Evolutionary conservation across 2,888 invertebrate genomes (phyloP).

Genomic region (Calameuta idolon): DNA sequence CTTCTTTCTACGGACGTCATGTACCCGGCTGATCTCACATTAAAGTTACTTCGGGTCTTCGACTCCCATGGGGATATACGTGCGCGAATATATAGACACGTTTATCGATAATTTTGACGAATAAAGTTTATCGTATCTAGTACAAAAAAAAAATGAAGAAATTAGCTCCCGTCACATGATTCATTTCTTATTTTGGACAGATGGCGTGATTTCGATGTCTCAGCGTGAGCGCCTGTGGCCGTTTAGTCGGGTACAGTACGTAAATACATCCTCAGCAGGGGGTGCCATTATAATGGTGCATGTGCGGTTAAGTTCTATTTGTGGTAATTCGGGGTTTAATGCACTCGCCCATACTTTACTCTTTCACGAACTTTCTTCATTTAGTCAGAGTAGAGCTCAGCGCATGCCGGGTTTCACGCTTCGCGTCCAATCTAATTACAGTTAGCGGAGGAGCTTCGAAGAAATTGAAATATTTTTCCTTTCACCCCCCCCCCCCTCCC

Average conservation of each 20-base stretch:
- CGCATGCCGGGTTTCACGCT: conserved; percentile 18
- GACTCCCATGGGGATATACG: neutral
- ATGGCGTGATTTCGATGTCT: conserved; percentile 60
- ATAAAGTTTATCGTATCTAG: neutral
- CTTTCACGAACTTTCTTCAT: conserved; percentile 40
- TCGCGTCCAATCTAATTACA: neutral
- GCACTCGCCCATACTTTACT: conserved; percentile 45
- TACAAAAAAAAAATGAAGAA: neutral
- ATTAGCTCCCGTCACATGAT: neutral
- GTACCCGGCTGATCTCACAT: neutral
- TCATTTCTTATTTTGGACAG: conserved; percentile 52
- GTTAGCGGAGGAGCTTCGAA: conserved; percentile 36
- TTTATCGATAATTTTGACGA: neutral
- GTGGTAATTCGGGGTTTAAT: conserved; percentile 67
- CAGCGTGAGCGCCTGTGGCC: conserved; percentile 63
- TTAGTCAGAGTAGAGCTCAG: conserved; percentile 43
- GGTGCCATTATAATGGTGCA: conserved; percentile 64
- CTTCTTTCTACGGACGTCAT: neutral
- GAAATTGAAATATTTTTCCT: conserved; percentile 61
- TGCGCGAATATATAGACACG: neutral
- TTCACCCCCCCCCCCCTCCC: neutral
- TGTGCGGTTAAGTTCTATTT: conserved; percentile 66
- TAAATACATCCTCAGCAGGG: conserved; percentile 66
- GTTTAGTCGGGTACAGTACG: conserved; percentile 51
- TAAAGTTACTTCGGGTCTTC: neutral